Conservation (phyloP, 1,140 invertebrate genomes). For the Telenomus remus region DNA sequence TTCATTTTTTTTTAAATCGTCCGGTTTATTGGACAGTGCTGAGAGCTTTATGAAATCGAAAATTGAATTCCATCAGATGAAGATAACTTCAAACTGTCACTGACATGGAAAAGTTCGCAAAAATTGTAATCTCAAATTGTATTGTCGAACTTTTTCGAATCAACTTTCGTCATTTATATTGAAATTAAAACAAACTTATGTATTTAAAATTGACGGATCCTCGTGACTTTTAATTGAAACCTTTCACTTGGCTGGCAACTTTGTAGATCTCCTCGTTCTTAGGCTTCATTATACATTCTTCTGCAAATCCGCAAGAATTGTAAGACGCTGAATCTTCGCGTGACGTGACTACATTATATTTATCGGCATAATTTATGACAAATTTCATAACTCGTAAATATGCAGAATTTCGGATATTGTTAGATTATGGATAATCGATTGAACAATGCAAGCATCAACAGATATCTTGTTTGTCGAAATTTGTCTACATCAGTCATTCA, state of each 20-base stretch:
- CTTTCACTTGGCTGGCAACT: constrained; percentile 19
- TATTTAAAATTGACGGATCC: constrained; percentile 49
- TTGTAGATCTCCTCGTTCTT: neutral
- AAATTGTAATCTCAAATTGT: constrained; percentile 9
- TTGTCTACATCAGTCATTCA: too few relatives aligned
- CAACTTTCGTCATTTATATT: constrained; percentile 30
- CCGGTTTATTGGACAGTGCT: neutral
- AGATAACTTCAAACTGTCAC: constrained; percentile 13
- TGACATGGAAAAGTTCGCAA: neutral
- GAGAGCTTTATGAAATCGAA: too few relatives aligned
- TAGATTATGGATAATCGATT: constrained; percentile 23
- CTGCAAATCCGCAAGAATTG: constrained; percentile 48
- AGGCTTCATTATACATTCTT: constrained; percentile 55
- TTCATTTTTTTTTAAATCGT: neutral
- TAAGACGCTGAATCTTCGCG: constrained; percentile 46
- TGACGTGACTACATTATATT: constrained; percentile 53
- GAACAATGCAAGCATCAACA: neutral
- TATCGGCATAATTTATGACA: constrained; percentile 42
- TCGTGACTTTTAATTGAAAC: constrained; percentile 49
- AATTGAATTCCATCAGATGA: constrained; percentile 2
- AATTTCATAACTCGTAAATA: constrained; percentile 44
- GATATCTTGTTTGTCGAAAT: too few relatives aligned
- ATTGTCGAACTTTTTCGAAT: too few relatives aligned
- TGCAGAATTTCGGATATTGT: constrained; percentile 16
- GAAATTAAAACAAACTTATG: constrained; percentile 28